phyloP scores from a whole-genome alignment of 2,888 invertebrate species.

The Gibbula magus region DNA sequence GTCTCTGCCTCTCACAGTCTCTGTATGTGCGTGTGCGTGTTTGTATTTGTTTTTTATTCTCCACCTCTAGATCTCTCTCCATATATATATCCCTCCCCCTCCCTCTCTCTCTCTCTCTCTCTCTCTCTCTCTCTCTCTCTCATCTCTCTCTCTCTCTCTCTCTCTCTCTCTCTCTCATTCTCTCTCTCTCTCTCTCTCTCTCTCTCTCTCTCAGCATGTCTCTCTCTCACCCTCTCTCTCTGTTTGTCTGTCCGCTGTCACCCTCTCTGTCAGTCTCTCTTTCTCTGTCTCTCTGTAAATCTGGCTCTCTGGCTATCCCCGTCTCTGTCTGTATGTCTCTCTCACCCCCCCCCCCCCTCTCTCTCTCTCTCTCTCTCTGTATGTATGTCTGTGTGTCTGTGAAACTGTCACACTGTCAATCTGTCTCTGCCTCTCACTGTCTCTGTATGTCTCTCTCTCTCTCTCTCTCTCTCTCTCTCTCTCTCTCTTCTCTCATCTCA shows the following conservation, averaged over 20 bases:
- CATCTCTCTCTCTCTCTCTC: too few species aligned
- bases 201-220: constrained; percentile 6
- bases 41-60: neutral
- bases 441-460: constrained; percentile 6
- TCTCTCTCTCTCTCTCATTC: neutral
- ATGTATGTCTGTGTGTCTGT: neutral
- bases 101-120: neutral
- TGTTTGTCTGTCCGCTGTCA: constrained; percentile 10
- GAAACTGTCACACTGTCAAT: neutral
- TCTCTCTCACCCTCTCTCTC: constrained; percentile 19
- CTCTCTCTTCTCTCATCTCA: neutral
- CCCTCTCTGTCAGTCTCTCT: constrained; percentile 14
- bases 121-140: neutral
- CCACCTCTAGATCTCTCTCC: neutral
- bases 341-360: neutral
- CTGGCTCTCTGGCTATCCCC: constrained; percentile 24
- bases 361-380: constrained; percentile 27
- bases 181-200: constrained; percentile 18
- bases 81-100: neutral
- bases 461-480: neutral
- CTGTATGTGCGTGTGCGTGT: constrained; percentile 21
- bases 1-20: constrained; percentile 26
- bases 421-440: neutral
- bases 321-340: neutral
- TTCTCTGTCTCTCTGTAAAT: constrained; percentile 21